Evolutionary conservation across 2,797 vertebrate species (phyloP), one percentile per base, ranked within the genome.

Genomic region (Gymnoscopelus microlampas): DNA sequence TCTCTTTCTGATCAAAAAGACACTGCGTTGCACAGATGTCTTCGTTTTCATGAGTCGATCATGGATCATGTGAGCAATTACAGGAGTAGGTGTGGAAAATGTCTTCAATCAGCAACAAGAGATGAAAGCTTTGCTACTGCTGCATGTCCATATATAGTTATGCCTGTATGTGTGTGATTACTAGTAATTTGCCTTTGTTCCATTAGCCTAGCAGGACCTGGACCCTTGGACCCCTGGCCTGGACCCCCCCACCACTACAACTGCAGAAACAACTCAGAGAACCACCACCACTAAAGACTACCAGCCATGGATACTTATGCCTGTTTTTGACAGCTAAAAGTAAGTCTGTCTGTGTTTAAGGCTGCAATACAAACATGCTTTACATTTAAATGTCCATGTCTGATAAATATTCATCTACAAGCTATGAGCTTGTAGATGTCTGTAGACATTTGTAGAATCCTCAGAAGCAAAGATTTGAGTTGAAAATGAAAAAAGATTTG

Each of bases 281-380:
- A 26, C 54, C 51, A 3, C 54, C 13, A 68, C 19, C 9, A 67
- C 14, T 19, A 89, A 86, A 81, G 80, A 60, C 54, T 53, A 58
- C 15, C 12, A 55, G 15, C 71, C 19, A 47, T 49, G 54, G 35
- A 39, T 32, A 32, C 29, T 26, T 2, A 39, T 9, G 8, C 1
- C 51, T 26, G 6, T 9, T 68, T 66, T 74, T 60, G 63, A 61
- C 50, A 63, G 70, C 56, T 82, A 60, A 74, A 71, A 2, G 68
- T 85, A 70, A 80, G 83, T 4, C 0, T 39, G 35, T 35, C n/a
- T 19, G 39, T 60, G 14, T 23, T 9, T 19, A 4, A 44, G 32
- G n/a, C 35, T 39, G 5, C 35, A 39, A 8, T 39, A 39, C 35
- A 39, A 39, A 39, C 35, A 39, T 8, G 35, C 35, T 39, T 39